Conservation (phyloP, 2,113 vertebrate species). For the Telmatochromis brachygnathus region DNA sequence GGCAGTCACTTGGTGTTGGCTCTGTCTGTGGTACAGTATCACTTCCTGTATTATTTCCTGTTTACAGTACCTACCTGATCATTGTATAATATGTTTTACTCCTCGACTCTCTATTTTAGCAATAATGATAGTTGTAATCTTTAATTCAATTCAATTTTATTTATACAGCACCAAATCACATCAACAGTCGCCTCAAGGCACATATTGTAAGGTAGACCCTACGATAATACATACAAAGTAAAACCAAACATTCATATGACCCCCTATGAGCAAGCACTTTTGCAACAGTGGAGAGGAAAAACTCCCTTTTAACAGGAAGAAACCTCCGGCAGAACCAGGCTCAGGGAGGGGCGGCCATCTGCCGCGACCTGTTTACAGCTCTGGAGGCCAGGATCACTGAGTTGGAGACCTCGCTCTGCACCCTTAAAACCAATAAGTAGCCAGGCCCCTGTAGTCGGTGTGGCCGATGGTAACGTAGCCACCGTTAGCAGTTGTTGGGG, state of each 20-base stretch:
- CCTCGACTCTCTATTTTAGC: not conserved
- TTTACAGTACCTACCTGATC: not conserved
- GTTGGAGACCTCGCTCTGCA: not conserved
- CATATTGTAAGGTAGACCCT: not conserved
- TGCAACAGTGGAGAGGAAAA: not conserved
- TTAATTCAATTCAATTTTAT: not conserved
- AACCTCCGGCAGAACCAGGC: fast-evolving
- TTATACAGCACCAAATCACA: not conserved
- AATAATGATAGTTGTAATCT: not conserved
- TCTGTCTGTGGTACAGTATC: not conserved
- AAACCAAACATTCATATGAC: not conserved
- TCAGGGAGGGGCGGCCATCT: fast-evolving
- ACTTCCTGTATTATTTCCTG: not conserved
- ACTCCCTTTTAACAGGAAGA: not conserved
- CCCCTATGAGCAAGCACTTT: not conserved
- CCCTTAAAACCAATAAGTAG: not conserved
- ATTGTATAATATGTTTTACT: not conserved
- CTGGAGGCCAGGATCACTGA: not conserved
- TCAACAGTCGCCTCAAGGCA: not conserved
- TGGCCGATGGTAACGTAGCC: not conserved
- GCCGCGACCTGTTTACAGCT: fast-evolving
- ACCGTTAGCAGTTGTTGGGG: not conserved
- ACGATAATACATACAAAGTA: fast-evolving
- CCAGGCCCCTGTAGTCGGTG: not conserved
- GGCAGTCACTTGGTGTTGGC: not conserved